Percentiles rank a stretch among this genome's conserved stretches.
phyloP scores from a whole-genome alignment of 2,888 invertebrate genomes.

The Drosophila quasianomalipes region DNA sequence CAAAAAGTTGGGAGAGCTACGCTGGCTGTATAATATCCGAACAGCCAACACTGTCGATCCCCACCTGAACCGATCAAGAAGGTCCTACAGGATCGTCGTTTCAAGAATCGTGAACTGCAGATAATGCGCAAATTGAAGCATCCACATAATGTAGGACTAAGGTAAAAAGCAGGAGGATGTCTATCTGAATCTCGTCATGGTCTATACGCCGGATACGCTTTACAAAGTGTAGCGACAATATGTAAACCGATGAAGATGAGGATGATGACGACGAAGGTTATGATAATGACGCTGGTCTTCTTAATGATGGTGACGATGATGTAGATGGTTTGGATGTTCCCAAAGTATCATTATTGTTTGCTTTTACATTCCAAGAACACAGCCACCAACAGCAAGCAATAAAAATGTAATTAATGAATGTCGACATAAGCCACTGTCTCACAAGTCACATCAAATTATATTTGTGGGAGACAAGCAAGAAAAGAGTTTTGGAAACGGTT shows the following conservation, averaged over 20 bases:
- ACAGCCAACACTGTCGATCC: neutral
- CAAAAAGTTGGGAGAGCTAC: no score
- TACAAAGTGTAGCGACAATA: conserved; percentile 99
- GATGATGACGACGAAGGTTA: conserved; percentile 19
- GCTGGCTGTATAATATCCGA: no score
- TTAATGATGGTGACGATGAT: conserved; percentile 3
- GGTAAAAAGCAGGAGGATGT: conserved; percentile 99
- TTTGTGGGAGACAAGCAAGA: no score
- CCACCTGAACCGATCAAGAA: conserved; percentile 93
- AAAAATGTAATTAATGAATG: neutral
- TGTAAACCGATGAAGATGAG: conserved; percentile 86
- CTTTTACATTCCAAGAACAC: conserved; percentile 20
- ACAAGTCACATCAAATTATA: neutral
- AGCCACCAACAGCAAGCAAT: conserved; percentile 7
- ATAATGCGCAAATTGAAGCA: conserved; percentile 99
- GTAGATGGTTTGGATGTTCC: neutral
- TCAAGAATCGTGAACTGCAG: conserved; percentile 99
- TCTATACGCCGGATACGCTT: conserved; percentile 99
- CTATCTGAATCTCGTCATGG: conserved; percentile 99
- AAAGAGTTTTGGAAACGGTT: neutral
- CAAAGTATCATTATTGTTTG: conserved; percentile 20
- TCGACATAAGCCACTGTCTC: neutral
- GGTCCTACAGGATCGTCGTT: conserved; percentile 99
- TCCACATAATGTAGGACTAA: conserved; percentile 99
- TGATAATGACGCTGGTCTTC: neutral